Evolutionary conservation across 2,113 vertebrate species (phyloP).

Genomic region (Xiphophorus hellerii): DNA sequence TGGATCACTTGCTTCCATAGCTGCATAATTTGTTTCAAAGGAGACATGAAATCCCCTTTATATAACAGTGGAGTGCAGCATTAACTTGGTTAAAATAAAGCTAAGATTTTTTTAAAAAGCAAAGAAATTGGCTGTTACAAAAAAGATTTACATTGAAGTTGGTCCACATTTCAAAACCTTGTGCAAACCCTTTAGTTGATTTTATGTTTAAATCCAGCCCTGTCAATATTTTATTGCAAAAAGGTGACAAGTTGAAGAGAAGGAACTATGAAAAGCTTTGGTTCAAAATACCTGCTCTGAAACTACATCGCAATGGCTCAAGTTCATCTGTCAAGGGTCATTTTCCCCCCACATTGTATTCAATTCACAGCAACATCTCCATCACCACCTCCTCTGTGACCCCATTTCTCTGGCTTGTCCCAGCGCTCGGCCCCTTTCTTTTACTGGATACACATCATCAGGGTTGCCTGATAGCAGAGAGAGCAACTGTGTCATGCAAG

Average conservation of each 20-base stretch:
- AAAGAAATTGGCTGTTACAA: neutral
- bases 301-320: slow-evolving; percentile 6
- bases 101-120: neutral
- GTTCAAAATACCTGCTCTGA: slow-evolving; percentile 8
- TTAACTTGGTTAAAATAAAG: slow-evolving; percentile 5
- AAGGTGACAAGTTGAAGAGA: neutral
- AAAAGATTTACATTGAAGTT: slow-evolving; percentile 4
- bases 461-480: neutral
- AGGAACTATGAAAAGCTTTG: slow-evolving; percentile 10
- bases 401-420: neutral
- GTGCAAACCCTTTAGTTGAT: neutral
- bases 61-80: neutral
- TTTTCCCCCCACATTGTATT: slow-evolving; percentile 7
- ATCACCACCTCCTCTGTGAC: slow-evolving; percentile 24
- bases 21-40: slow-evolving; percentile 33
- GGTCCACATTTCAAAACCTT: neutral
- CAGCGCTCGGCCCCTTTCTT: neutral
- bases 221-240: slow-evolving; percentile 17
- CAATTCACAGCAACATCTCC: slow-evolving; percentile 25
- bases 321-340: slow-evolving; percentile 10
- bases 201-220: slow-evolving; percentile 5
- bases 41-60: slow-evolving; percentile 11
- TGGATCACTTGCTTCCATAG: slow-evolving; percentile 4
- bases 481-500: neutral
- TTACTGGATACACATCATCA: slow-evolving; percentile 4